phyloP scores from a whole-genome alignment of 2,888 invertebrate species.

The Lasioglossum marginatum region DNA sequence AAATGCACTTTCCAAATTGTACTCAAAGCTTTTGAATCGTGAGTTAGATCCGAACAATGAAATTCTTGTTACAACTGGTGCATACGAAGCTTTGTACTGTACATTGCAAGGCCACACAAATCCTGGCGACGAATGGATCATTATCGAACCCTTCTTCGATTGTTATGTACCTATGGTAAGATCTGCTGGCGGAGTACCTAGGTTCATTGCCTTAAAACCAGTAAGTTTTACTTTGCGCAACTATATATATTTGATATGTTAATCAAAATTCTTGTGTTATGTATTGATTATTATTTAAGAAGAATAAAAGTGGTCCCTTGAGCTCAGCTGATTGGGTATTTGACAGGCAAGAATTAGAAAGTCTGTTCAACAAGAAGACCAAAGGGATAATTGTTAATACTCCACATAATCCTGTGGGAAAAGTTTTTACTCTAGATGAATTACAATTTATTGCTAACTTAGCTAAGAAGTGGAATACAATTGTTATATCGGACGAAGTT shows the following conservation, averaged over 20 bases:
- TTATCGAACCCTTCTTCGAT: slow-evolving; percentile 99
- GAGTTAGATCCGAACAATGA: slow-evolving; percentile 94
- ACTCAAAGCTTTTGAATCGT: slow-evolving; percentile 91
- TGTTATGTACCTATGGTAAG: slow-evolving; percentile 98
- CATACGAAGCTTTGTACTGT: slow-evolving; percentile 97
- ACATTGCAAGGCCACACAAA: slow-evolving; percentile 95
- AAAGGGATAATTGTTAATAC: slow-evolving; percentile 98
- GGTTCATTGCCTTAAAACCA: slow-evolving; percentile 94
- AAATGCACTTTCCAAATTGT: slow-evolving; percentile 92
- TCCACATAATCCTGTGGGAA: slow-evolving; percentile 98
- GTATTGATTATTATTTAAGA: slow-evolving; percentile 76
- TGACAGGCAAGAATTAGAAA: slow-evolving; percentile 92
- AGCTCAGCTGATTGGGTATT: slow-evolving; percentile 95
- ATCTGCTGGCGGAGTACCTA: slow-evolving; percentile 94
- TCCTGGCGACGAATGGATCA: slow-evolving; percentile 95
- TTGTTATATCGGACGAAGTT: slow-evolving; percentile 98
- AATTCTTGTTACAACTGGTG: slow-evolving; percentile 95
- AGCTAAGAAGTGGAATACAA: slow-evolving; percentile 95
- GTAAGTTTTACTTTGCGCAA: slow-evolving; percentile 85
- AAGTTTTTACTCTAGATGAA: slow-evolving; percentile 91
- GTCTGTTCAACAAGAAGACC: slow-evolving; percentile 93
- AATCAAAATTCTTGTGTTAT: not conserved
- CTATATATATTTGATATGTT: not conserved
- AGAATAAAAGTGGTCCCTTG: slow-evolving; percentile 85
- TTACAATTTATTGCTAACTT: slow-evolving; percentile 92